Evolutionary conservation across 2,888 invertebrate species (phyloP), one percentile per base, ranked within the genome.

Genomic region (Dasysyrphus tricinctus): DNA sequence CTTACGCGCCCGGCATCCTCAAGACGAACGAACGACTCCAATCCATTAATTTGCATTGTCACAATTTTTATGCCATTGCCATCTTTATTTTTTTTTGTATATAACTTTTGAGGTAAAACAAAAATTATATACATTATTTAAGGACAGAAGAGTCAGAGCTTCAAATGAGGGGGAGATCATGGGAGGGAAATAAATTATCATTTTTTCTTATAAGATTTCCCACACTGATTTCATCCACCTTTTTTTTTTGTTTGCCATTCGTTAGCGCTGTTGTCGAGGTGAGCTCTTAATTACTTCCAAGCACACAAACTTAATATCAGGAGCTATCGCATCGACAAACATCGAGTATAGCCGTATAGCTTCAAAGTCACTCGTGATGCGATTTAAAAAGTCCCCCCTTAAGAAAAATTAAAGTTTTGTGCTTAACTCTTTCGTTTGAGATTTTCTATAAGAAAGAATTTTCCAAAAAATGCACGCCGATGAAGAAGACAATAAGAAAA

Each of bases 271-370:
- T 19, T 56, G 79, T 73, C 76, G 80, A 85, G 81, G 75, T 78
- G 77, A 87, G 81, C 54, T 85, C 88, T 88, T 88, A 88, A 88
- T 88, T 88, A 85, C 88, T 78, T 47, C 72, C 63, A 84, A 80
- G 67, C 83, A 84, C 84, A 84, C 75, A 59, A 76, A 54, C 51
- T 80, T 51, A 73, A 29, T 11, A 37, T 29, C 74, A 63, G 72
- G 59, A 72, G 72, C 63, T 80, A 75, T 59, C 5, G 16, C 32
- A 51, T n/a, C 12, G n/a, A n/a, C n/a, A n/a, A n/a, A 42, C 14
- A 14, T 42, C 42, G 7, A n/a, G 0, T 44, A 44, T 44, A 44
- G 44, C n/a, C 39, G 3, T 6, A 37, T 11, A 24, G 0, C 19
- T 56, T 54, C 59, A 47, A 61, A 34, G 12, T 61, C 49, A 56